Evolutionary conservation across 2,888 invertebrate species (phyloP), one percentile per base, ranked within the genome.

Genomic region (Crossocerus cetratus): DNA sequence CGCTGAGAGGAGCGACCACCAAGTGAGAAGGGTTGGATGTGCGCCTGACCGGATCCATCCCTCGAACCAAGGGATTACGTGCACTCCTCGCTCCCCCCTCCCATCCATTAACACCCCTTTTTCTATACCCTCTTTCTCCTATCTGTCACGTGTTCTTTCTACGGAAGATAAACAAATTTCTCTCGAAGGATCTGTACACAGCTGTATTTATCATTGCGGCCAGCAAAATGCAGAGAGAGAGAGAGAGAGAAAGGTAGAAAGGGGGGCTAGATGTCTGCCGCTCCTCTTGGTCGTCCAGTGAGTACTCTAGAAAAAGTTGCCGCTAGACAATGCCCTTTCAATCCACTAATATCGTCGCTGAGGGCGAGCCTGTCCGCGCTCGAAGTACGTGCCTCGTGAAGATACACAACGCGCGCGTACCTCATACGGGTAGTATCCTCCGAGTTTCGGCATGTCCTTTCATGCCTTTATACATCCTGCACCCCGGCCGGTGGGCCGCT

Each of bases 361-460:
- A 65, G 69, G 65, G 64, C 72, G 56, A 66, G 43, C 45, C 53
- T 14, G 60, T 23, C 32, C 60, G 59, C 43, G 21, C 11, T 32
- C 32, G 11, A 32, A 8, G 32, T 32, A 32, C 32, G 32, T 32
- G 32, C 32, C 8, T 32, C 59, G 43, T 68, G 57, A 32, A 59
- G 69, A 61, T 45, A 61, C 57, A 78, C 72, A 69, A 74, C 71
- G 62, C 69, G 55, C 21, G 32, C 8, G 13, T 49, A 14, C n/a
- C 63, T 74, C 66, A 72, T 72, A 72, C 66, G 81, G 78, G 70
- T 63, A 60, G 74, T 73, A 63, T 76, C 32, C 32, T 32, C 69
- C 42, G 68, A 74, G 71, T 81, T 81, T 81, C 72, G 64, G 53
- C 45, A 65, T 66, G 65, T 68, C 73, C 77, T 79, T 81, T 79